phyloP scores from a whole-genome alignment of 2,113 vertebrate species.

The Callipepla squamata region DNA sequence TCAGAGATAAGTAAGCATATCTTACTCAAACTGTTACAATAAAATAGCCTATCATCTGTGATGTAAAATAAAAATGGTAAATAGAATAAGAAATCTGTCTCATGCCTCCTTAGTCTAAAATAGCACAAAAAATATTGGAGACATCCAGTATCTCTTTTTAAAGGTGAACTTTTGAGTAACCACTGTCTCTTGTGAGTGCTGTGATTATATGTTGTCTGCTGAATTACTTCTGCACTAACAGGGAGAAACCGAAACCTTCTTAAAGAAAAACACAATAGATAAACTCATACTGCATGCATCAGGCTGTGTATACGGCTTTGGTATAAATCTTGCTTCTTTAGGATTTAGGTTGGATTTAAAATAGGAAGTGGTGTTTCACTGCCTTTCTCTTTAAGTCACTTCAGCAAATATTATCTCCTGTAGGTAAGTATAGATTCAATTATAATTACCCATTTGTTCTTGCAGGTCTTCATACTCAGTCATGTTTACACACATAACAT shows the following conservation, averaged over 20 bases:
- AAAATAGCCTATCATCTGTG: not conserved
- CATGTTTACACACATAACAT: not conserved
- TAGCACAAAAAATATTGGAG: not conserved
- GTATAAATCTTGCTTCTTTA: not conserved
- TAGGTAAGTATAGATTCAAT: not conserved
- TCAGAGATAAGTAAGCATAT: conserved; percentile 92
- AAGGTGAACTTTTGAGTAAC: not conserved
- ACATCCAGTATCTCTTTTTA: not conserved
- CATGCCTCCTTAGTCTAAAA: not conserved
- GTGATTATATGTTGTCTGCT: not conserved
- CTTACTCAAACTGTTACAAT: not conserved
- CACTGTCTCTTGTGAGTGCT: not conserved
- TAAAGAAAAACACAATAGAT: not conserved
- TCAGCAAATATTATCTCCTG: not conserved
- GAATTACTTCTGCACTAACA: not conserved
- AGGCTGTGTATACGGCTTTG: not conserved
- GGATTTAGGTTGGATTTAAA: not conserved
- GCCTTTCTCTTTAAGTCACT: not conserved
- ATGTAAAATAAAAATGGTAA: not conserved
- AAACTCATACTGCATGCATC: not conserved
- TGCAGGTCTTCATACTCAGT: not conserved
- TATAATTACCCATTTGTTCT: not conserved
- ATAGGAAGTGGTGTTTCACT: not conserved
- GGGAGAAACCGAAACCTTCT: not conserved
- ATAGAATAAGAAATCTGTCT: not conserved